These are phyloP conservation scores for Schlechtendalia chinensis DNA, from an alignment of 1,140 invertebrate genomes.

Conservation along the genomic window DNA sequence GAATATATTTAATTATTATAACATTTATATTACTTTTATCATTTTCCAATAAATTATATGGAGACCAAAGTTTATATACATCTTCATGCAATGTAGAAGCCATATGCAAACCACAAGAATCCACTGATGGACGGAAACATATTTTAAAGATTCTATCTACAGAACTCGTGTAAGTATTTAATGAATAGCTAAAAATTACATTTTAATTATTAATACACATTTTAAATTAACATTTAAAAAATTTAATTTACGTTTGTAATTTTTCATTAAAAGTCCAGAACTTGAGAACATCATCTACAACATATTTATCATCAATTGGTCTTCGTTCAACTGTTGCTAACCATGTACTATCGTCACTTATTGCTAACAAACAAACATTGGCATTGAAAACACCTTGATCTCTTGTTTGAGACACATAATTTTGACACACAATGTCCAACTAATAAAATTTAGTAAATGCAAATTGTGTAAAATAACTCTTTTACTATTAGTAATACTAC, in stretches of 20 bases:
- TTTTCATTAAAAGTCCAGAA: slow-evolving; percentile 71
- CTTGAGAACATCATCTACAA: slow-evolving; percentile 70
- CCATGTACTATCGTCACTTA: slow-evolving; percentile 71
- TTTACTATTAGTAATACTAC: background rate
- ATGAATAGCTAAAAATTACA: slow-evolving; percentile 34
- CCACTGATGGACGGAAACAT: slow-evolving; percentile 39
- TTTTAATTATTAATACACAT: background rate
- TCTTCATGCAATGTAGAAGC: background rate
- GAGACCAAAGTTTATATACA: slow-evolving; percentile 32
- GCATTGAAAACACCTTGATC: slow-evolving; percentile 64
- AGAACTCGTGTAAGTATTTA: slow-evolving; percentile 43
- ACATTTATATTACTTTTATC: slow-evolving; percentile 24
- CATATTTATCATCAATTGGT: slow-evolving; percentile 60
- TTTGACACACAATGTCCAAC: slow-evolving; percentile 74
- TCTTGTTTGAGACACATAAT: slow-evolving; percentile 68
- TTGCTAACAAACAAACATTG: slow-evolving; percentile 67
- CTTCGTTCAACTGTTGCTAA: slow-evolving; percentile 74
- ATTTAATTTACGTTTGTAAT: slow-evolving; percentile 32
- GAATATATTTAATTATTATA: background rate
- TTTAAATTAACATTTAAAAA: background rate
- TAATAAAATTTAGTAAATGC: slow-evolving; percentile 55
- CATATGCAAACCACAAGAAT: slow-evolving; percentile 20
- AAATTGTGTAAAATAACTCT: background rate
- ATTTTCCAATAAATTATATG: slow-evolving; percentile 27
- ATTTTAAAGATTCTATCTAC: slow-evolving; percentile 40